Evolutionary conservation across 2,797 vertebrate genomes (phyloP), one percentile per base, ranked within the genome.

Genomic region (Nannoperca australis): DNA sequence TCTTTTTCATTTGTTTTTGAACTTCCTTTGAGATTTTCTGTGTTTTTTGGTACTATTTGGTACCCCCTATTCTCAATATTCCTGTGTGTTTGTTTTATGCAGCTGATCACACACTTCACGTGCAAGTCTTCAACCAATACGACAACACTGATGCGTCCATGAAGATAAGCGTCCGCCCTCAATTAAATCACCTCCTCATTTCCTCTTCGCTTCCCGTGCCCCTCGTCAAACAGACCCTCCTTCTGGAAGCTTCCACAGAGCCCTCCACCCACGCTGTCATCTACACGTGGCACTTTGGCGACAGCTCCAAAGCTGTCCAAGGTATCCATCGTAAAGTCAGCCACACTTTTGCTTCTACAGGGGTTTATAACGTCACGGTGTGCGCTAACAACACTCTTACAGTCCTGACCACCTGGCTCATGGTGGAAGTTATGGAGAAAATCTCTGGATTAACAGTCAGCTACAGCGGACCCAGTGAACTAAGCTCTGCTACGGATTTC

Each of bases 201-300:
- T 91, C 85, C 38, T 49, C 90, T 22, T 78, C 73, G 5, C 87
- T 88, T 40, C 1, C 50, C 2, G 27, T 83, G 55, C 77, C 90
- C 0, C 12, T 76, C 5, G 79, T 94, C 61, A 79, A 90, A 53
- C 83, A 93, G n/a, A 76, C 73, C 6, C 36, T 95, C 34, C 11
- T 72, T 24, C 88, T 97, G 44, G 89, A 94, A 72, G 93, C 91
- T 2, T 76, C 78, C 0, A 50, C 85, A 10, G 71, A 85, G 55
- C 95, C 96, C 1, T 88, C 90, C 4, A 7, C 64, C 15, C 67
- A 76, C 2, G 79, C 76, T 15, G 62, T 92, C 1, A 4, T 87
- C 50, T 95, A 94, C 75, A 91, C 60, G 0, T 96, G 96, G 95
- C 85, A 94, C 71, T 96, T 96, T 73, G 91, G 85, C 0, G 94